Evolutionary conservation across 2,797 vertebrate species (phyloP), one percentile per base, ranked within the genome.

Genomic region (Aplochiton taeniatus): DNA sequence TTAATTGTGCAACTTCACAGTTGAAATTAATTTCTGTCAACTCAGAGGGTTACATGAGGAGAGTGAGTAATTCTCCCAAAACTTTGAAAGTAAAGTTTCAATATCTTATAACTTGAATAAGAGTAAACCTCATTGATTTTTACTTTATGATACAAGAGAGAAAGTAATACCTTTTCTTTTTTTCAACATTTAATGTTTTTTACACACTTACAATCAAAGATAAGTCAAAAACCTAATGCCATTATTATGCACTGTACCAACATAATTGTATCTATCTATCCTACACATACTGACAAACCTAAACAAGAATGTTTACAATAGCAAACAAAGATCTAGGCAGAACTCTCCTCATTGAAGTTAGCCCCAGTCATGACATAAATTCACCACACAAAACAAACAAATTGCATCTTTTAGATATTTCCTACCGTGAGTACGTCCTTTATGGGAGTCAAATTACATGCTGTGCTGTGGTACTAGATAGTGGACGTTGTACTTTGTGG

Each of bases 201-300:
- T 89, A 76, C 85, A 91, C 89, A 90, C 80, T 84, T 88, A 91
- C 86, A 92, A 87, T 88, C 85, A 85, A 80, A 77, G 69, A 82
- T 45, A 80, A 76, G 72, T 85, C 79, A 82, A 77, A 84, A 77
- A 86, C 77, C 78, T 79, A 87, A 77, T 82, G 75, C 75, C 81
- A 75, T 87, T 83, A 78, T 80, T 83, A 78, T 80, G 79, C 77
- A 83, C 68, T 85, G 68, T 87, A 87, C n/a, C n/a, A n/a, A n/a
- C 80, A 83, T 78, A 83, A 84, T 80, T 84, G 85, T 66, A 71
- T 87, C 82, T 87, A 85, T 80, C 83, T n/a, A n/a, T n/a, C n/a
- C n/a, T n/a, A n/a, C n/a, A n/a, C n/a, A n/a, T n/a, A n/a, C n/a
- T 79, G 81, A 87, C 80, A 75, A 83, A 75, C 83, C 72, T 66